phyloP scores from a whole-genome alignment of 2,797 vertebrate genomes.

The Microhierax caerulescens region DNA sequence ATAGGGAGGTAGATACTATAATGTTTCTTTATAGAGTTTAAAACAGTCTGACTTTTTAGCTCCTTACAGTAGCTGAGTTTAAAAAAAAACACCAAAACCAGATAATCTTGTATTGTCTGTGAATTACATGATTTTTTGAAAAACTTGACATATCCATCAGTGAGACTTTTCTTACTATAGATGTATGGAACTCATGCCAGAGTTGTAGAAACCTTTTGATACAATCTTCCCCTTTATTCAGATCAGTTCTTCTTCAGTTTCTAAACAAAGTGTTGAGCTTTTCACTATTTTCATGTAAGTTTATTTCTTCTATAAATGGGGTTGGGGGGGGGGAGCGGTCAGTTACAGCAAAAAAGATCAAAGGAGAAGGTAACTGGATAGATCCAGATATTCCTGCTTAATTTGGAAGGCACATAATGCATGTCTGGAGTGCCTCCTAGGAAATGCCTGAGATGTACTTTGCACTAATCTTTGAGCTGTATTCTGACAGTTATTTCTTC shows the following conservation, averaged over 20 bases:
- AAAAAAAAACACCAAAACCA: not conserved
- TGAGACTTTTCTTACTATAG: not conserved
- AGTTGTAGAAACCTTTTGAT: conserved; percentile 25
- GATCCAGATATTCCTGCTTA: conserved; percentile 68
- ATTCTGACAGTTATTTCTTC: conserved; percentile 76
- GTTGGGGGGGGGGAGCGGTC: not conserved
- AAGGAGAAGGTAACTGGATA: conserved; percentile 66
- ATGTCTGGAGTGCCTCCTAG: conserved; percentile 67
- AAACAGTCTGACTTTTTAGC: conserved; percentile 24
- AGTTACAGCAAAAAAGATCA: conserved; percentile 68
- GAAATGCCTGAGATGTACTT: conserved; percentile 72
- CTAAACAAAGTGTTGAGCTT: conserved; percentile 37
- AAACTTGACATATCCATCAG: not conserved
- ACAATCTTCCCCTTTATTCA: not conserved
- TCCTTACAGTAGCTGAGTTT: not conserved
- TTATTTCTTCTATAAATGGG: conserved; percentile 44
- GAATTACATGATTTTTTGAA: not conserved
- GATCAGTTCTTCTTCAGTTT: conserved; percentile 11
- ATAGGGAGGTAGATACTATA: not conserved
- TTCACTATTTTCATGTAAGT: conserved; percentile 37
- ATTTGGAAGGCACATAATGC: conserved; percentile 70
- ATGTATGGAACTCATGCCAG: conserved; percentile 18
- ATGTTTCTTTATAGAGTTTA: conserved; percentile 8
- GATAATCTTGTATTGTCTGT: not conserved
- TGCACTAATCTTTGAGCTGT: conserved; percentile 73